Evolutionary conservation across 2,113 vertebrate species (phyloP), one percentile per base, ranked within the genome.

Genomic region (Trematocara unimaculatum): DNA sequence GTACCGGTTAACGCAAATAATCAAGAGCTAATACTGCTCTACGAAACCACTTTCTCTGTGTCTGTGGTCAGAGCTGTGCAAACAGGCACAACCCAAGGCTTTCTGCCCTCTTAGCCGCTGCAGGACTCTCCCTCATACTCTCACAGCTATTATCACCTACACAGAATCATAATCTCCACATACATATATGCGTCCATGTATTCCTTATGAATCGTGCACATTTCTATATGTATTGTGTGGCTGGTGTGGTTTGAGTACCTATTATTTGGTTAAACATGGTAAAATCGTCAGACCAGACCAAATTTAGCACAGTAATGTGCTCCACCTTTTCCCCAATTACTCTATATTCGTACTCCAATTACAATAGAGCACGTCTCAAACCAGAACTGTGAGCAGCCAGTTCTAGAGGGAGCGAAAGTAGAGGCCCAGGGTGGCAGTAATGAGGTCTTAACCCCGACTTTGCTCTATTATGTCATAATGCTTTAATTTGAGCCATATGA

Each of bases 401-500:
- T 87, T 87, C 88, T 31, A 90, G 84, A 42, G 91, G 90, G 93
- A 95, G 89, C 85, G 79, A 95, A 95, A 92, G 87, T 92, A 95
- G 93, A 92, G 91, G 91, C 91, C 92, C 89, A 82, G 91, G 86
- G 85, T 93, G 92, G 90, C 93, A 94, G 91, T 94, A 96, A 95
- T 95, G 92, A 95, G 94, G 94, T 95, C 93, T 92, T 95, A 95
- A 95, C 93, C 93, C 88, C 84, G 82, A 92, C 90, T 89, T 91
- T 47, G 70, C 91, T 92, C 94, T 93, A 92, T 94, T 96, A 95
- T 95, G 92, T 93, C 91, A 93, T 96, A 96, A 95, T 93, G 90
- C 93, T 93, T 94, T 95, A 95, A 96, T 96, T 93, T 80, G 60
- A 95, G 91, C 94, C 95, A 96, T 95, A 95, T 93, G 94, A 94